These are phyloP conservation scores for Nesidiocoris tenuis DNA, from an alignment of 2,888 invertebrate species.

Conservation along the genomic window DNA sequence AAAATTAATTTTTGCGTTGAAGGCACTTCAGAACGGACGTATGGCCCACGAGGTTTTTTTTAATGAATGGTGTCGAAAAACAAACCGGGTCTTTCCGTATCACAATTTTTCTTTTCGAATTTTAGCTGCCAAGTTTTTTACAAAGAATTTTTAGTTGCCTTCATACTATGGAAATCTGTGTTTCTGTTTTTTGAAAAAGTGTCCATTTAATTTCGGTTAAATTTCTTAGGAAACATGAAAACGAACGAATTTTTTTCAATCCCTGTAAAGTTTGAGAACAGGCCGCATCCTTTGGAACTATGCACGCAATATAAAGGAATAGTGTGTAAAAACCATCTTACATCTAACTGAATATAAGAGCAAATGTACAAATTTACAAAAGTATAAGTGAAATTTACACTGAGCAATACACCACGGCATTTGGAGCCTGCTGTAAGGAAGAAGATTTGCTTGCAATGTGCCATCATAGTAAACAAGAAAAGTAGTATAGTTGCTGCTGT, in stretches of 20 bases:
- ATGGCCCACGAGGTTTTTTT: conserved; percentile 71
- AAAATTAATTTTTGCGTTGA: conserved; percentile 77
- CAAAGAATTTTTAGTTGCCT: conserved; percentile 62
- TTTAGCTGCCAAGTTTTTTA: conserved; percentile 36
- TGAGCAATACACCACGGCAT: conserved; percentile 48
- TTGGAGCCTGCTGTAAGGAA: conserved; percentile 23
- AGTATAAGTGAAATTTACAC: conserved; percentile 46
- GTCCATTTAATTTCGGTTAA: conserved; percentile 37
- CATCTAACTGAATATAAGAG: conserved; percentile 42
- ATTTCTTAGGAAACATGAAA: conserved; percentile 40
- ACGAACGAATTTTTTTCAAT: conserved; percentile 42
- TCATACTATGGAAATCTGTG: conserved; percentile 72
- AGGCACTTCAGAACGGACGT: conserved; percentile 95
- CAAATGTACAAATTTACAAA: conserved; percentile 44
- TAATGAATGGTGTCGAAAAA: conserved; percentile 51
- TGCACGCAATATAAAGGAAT: conserved; percentile 45
- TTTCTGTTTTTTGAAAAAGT: conserved; percentile 47
- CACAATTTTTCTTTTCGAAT: conserved; percentile 51
- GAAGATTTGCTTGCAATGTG: conserved; percentile 8
- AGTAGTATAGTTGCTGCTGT: too few relatives aligned
- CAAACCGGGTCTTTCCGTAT: conserved; percentile 49
- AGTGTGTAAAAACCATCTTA: conserved; percentile 26
- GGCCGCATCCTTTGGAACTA: conserved; percentile 47
- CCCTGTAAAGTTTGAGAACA: conserved; percentile 49
- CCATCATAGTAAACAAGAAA: not conserved